Base-by-base conservation (phyloP, 2,888 invertebrate genomes). In the Eustalomyia histrio region DNA sequence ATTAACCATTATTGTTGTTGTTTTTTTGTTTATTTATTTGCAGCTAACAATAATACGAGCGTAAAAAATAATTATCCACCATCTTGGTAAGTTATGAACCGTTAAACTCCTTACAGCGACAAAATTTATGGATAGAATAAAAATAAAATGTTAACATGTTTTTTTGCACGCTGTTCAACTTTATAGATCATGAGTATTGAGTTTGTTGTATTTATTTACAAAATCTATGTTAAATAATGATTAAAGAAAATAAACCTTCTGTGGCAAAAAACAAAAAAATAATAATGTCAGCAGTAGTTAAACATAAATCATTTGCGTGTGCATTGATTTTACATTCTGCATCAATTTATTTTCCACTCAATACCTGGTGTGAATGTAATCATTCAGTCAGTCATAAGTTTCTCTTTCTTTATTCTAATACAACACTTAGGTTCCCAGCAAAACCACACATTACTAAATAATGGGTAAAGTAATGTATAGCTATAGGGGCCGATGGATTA, bases 301-400 rank as follows among this genome's bases (percentile, higher is more conserved):
- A 14, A 35, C 53, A 65, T 72, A 80, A 75, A 75, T 80, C 71
- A 80, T 67, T 80, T 75, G 69, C 71, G 80, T 75, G 74, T 79
- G 67, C 67, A 79, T 35, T 68, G 47, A 72, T 78, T 65, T 67
- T 61, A 60, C 2, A 67, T 55, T 79, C 52, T 58, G 52, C 39
- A 64, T 18, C 57, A 74, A 67, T 64, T 43, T 29, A 21, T 21
- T 21, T 21, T 21, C 2, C 4, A 21, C 21, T 21, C 21, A 21
- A 21, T 21, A 29, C n/a, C 39, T 53, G 60, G 68, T 75, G 75
- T 68, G 61, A 53, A 43, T 67, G 43, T 53, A 67, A 53, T 75
- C 53, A 67, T 75, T 75, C 52, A 33, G 24, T 43, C 12, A 43
- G 21, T 21, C 21, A 21, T 21, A n/a, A n/a, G n/a, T n/a, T n/a